Conservation (phyloP, 2,888 invertebrate genomes). For the Heliconius ethilla region DNA sequence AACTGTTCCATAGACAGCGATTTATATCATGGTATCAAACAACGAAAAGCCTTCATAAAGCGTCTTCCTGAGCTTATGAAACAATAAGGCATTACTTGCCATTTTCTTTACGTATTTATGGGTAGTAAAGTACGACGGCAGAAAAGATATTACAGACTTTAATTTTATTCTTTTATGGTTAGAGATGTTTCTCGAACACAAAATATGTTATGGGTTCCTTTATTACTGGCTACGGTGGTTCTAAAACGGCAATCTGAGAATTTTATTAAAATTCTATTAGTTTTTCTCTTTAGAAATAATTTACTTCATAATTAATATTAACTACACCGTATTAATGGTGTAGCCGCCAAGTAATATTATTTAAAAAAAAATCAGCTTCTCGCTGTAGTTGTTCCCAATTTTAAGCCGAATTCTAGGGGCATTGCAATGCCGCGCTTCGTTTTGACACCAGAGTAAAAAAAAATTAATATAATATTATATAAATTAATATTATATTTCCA, state of each 20-base stretch:
- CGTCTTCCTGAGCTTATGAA: conserved; percentile 46
- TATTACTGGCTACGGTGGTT: conserved; percentile 4
- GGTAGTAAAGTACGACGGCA: conserved; percentile 18
- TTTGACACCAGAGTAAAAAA: no score
- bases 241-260: neutral
- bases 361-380: neutral
- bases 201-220: conserved; percentile 13
- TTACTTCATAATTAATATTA: no score
- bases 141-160: conserved; percentile 25
- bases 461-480: no score
- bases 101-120: conserved; percentile 46
- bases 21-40: conserved; percentile 42
- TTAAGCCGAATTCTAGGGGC: no score
- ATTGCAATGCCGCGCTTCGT: no score
- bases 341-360: no score
- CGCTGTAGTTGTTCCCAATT: neutral
- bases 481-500: no score
- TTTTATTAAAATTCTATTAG: neutral
- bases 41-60: conserved; percentile 43
- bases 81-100: conserved; percentile 47
- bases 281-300: neutral
- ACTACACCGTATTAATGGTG: no score
- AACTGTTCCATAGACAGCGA: conserved; percentile 28
- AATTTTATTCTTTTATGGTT: conserved; percentile 26
- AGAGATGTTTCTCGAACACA: conserved; percentile 22